Percentiles rank a stretch among this genome's conserved stretches.
Conservation (phyloP, 2,888 invertebrate species). For the Tortricodes alternella region DNA sequence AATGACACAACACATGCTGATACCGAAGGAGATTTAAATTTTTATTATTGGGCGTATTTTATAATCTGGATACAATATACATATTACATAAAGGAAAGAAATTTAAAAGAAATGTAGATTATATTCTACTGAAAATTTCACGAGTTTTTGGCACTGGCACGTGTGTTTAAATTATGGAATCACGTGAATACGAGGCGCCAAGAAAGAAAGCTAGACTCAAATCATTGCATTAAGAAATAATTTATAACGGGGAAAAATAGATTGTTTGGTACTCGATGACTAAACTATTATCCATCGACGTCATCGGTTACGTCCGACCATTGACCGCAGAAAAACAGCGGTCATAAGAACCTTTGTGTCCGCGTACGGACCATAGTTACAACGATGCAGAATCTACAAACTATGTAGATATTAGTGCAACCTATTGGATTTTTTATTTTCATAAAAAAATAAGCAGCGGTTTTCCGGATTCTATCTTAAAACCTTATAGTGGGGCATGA, state of each 20-base stretch:
- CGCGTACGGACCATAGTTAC: too few species aligned
- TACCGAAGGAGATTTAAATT: constrained; percentile 22
- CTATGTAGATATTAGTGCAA: too few species aligned
- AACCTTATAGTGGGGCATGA: too few species aligned
- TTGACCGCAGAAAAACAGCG: neutral
- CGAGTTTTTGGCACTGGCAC: constrained; percentile 12
- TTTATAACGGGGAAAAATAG: too few species aligned
- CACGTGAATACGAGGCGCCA: constrained; percentile 8
- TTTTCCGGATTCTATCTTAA: too few species aligned
- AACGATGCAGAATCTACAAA: too few species aligned
- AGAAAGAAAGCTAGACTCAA: neutral
- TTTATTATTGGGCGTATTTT: constrained; percentile 6
- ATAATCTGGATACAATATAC: neutral
- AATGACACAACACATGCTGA: constrained; percentile 19
- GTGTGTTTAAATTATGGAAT: neutral
- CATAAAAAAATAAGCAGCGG: too few species aligned
- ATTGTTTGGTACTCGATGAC: too few species aligned
- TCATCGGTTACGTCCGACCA: neutral
- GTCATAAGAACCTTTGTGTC: too few species aligned
- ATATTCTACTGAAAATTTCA: constrained; percentile 18
- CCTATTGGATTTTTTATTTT: too few species aligned
- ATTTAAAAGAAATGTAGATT: constrained; percentile 18
- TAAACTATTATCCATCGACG: too few species aligned
- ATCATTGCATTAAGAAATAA: neutral
- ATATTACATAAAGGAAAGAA: constrained; percentile 13